Conservation (phyloP, 2,888 invertebrate genomes). For the Pecten maximus region DNA sequence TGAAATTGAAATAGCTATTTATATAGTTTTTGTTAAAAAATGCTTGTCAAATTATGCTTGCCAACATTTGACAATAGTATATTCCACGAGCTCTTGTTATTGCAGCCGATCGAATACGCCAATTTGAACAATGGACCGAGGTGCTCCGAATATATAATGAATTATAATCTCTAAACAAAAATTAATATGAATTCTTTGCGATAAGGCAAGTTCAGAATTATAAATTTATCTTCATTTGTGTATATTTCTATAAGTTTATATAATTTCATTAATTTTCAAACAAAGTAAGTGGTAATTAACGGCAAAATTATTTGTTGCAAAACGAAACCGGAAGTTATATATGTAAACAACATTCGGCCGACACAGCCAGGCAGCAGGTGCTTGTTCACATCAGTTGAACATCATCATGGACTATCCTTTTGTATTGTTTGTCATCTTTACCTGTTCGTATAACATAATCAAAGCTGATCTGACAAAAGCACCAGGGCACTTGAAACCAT, state of each 20-base stretch:
- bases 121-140: neutral
- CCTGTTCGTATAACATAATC: neutral
- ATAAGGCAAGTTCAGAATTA: neutral
- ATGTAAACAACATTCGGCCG: neutral
- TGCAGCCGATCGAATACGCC: neutral
- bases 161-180: neutral
- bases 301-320: neutral
- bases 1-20: no score
- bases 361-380: neutral
- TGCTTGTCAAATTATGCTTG: no score
- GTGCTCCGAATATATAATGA: neutral
- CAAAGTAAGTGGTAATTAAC: neutral
- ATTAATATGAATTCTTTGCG: neutral
- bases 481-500: slow-evolving; percentile 75
- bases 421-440: neutral
- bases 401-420: neutral
- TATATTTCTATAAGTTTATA: neutral
- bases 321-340: slow-evolving; percentile 10
- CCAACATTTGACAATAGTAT: no score
- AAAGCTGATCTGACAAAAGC: slow-evolving; percentile 59
- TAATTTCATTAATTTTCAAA: neutral
- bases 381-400: neutral
- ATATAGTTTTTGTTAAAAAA: no score
- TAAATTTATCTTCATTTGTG: neutral
- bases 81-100: neutral